Base-by-base conservation (phyloP, 2,888 invertebrate species). In the Campoletis raptor region DNA sequence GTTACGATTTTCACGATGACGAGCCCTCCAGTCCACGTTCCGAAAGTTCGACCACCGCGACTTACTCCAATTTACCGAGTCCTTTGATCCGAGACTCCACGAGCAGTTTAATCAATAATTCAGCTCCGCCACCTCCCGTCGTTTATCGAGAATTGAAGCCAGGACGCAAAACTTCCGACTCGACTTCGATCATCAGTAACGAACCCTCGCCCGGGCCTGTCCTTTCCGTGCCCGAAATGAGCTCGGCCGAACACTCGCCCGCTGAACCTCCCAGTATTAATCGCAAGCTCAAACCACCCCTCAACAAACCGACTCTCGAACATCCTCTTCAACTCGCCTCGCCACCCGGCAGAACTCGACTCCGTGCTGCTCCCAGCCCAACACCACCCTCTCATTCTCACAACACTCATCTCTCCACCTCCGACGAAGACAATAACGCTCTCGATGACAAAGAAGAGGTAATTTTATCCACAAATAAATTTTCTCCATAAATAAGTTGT, bases 251-350 rank as follows among this genome's bases (percentile, higher is more conserved):
- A 84, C 93, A 93, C 87, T 92, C 91, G 80, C 94, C 94, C 18
- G 92, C 93, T 9, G 92, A 96, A 84, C 97, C 98, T 64, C 98
- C 98, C 18, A 96, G 96, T 52, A 98, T 98, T 40, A 97, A 98
- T 93, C 95, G 98, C 76, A 97, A 97, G 66, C 95, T 98, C 57
- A 98, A 98, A 94, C 98, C 98, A 77, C 89, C 91, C 15, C 89
- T 94, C 40, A 92, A 90, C 74, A 94, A 93, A 80, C 90, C 93
- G 54, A 91, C 92, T 37, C 85, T 90, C 42, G 94, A 94, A 80
- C 93, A 93, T 86, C 93, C 92, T 4, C 81, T 94, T 69, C 94
- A 94, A 90, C 89, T 95, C 82, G 93, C 93, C 57, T 94, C 95
- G 61, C 94, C 95, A 87, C 92, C 94, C 88, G 92, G 93, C 89